These are phyloP conservation scores for Acyrthosiphon pisum DNA, from an alignment of 1,140 invertebrate genomes.

Conservation along the genomic window DNA sequence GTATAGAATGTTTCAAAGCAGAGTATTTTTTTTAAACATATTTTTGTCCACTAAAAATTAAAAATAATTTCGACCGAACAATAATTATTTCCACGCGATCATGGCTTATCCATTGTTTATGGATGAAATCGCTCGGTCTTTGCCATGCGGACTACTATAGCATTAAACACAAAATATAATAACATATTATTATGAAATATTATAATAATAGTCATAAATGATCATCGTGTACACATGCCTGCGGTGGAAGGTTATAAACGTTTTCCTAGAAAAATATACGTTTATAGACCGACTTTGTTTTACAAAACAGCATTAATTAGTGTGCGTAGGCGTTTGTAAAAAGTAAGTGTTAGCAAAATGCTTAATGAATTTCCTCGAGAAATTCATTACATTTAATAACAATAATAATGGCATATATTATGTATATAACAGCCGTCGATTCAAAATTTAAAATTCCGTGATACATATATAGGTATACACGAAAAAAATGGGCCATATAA, in stretches of 20 bases:
- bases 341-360: background rate
- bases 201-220: background rate
- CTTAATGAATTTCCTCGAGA: background rate
- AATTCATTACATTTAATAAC: background rate
- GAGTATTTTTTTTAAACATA: background rate
- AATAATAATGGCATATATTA: background rate
- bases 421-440: background rate
- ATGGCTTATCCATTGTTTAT: background rate
- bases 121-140: background rate
- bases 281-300: background rate
- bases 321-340: background rate
- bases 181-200: background rate
- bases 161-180: background rate
- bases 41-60: background rate
- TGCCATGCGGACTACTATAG: background rate
- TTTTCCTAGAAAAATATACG: background rate
- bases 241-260: background rate
- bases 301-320: background rate
- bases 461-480: background rate
- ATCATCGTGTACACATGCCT: background rate
- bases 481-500: background rate
- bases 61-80: background rate
- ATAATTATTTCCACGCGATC: background rate
- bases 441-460: background rate
- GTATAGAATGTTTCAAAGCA: background rate